These are phyloP conservation scores for Aepyceros melampus DNA, from an alignment of 2,113 vertebrate genomes.

Conservation along the genomic window DNA sequence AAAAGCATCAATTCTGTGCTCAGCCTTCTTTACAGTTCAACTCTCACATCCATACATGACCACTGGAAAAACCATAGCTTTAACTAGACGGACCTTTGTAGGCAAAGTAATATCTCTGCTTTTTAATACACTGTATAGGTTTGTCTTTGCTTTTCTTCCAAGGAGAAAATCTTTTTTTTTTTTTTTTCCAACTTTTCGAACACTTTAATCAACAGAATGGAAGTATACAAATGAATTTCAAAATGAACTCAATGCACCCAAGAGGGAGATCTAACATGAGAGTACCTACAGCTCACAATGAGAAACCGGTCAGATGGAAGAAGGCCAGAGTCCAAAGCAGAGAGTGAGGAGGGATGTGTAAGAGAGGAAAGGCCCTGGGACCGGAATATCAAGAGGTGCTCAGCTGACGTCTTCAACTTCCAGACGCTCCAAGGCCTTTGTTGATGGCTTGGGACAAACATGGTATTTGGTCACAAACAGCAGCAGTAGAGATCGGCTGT, in stretches of 20 bases:
- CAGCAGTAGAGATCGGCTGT: not conserved
- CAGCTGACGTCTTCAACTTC: not conserved
- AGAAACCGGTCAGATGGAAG: not conserved
- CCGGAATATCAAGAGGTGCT: not conserved
- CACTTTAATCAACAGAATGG: not conserved
- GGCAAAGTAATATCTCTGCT: not conserved
- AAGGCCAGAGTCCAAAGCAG: not conserved
- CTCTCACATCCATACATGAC: not conserved
- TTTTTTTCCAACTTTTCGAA: not conserved
- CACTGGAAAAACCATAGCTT: not conserved
- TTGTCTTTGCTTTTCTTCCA: not conserved
- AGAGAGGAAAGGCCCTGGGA: not conserved
- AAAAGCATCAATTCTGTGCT: not conserved
- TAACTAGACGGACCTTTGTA: not conserved
- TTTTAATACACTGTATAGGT: not conserved
- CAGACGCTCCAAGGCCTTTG: not conserved
- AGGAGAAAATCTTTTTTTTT: not conserved
- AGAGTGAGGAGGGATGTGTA: not conserved
- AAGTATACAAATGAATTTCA: not conserved
- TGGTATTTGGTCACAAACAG: not conserved
- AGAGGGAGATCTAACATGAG: not conserved
- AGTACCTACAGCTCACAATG: not conserved
- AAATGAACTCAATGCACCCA: not conserved
- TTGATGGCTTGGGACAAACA: not conserved
- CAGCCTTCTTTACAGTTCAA: not conserved